Conservation (phyloP, 1,140 invertebrate genomes). For the Zophobas morio region DNA sequence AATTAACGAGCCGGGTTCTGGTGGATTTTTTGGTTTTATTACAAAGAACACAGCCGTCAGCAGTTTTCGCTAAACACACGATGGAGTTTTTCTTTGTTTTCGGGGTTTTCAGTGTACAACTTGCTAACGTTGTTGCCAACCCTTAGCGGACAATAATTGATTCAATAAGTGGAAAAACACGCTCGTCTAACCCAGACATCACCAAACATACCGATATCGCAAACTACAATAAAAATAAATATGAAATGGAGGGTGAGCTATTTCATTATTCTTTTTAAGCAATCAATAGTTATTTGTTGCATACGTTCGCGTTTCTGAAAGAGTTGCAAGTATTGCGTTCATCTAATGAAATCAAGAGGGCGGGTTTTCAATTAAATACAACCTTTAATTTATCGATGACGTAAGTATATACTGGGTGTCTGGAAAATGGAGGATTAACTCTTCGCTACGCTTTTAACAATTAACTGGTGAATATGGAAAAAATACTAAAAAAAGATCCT, state of each 20-base stretch:
- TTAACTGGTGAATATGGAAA: too few species aligned
- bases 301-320: too few species aligned
- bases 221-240: conserved; percentile 63
- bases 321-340: too few species aligned
- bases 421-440: too few species aligned
- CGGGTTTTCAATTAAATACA: too few species aligned
- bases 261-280: conserved; percentile 20
- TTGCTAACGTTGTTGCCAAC: conserved; percentile 59
- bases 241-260: conserved; percentile 44
- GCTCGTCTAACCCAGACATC: conserved; percentile 57
- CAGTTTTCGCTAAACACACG: conserved; percentile 58
- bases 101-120: conserved; percentile 56
- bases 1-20: conserved; percentile 14
- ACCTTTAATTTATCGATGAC: too few species aligned
- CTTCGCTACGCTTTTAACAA: too few species aligned
- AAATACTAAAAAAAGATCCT: too few species aligned
- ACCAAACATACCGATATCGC: conserved; percentile 64
- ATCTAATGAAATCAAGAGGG: too few species aligned
- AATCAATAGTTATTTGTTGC: neutral
- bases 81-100: conserved; percentile 58
- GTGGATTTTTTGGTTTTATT: conserved; percentile 18
- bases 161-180: conserved; percentile 65
- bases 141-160: conserved; percentile 65
- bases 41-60: conserved; percentile 43
- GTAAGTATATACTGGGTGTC: too few species aligned